Evolutionary conservation across 2,113 vertebrate species (phyloP).

Genomic region (Takifugu flavidus): DNA sequence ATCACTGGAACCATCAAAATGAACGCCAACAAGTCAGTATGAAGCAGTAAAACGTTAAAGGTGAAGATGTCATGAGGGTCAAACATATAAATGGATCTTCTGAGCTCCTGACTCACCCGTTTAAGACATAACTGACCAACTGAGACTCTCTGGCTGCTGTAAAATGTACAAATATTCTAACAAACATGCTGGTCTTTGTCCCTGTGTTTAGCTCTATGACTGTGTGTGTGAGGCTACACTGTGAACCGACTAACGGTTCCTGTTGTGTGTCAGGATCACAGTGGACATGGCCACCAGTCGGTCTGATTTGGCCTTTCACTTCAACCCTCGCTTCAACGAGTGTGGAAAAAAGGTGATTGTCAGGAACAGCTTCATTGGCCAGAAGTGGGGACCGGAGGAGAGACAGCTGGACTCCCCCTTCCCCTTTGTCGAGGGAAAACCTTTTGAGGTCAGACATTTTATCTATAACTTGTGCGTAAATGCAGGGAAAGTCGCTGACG

Average conservation of each 20-base stretch:
- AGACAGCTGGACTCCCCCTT: neutral
- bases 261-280: constrained; percentile 33
- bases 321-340: constrained; percentile 64
- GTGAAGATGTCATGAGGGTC: neutral
- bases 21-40: constrained; percentile 37
- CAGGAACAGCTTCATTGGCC: constrained; percentile 32
- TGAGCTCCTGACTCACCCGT: neutral
- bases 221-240: neutral
- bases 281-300: neutral
- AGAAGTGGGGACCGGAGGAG: constrained; percentile 55
- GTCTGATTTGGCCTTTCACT: constrained; percentile 45
- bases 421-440: constrained; percentile 39
- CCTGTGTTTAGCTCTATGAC: neutral
- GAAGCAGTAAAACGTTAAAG: neutral
- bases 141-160: too few relatives aligned
- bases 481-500: neutral
- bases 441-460: constrained; percentile 39
- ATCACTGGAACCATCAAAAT: constrained; percentile 42
- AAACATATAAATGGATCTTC: neutral
- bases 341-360: constrained; percentile 15
- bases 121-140: too few relatives aligned
- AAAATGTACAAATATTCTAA: neutral
- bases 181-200: neutral
- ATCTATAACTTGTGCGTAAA: neutral
- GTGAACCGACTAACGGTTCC: neutral